Evolutionary conservation across 2,113 vertebrate genomes (phyloP).

Genomic region (Cisticola juncidis): DNA sequence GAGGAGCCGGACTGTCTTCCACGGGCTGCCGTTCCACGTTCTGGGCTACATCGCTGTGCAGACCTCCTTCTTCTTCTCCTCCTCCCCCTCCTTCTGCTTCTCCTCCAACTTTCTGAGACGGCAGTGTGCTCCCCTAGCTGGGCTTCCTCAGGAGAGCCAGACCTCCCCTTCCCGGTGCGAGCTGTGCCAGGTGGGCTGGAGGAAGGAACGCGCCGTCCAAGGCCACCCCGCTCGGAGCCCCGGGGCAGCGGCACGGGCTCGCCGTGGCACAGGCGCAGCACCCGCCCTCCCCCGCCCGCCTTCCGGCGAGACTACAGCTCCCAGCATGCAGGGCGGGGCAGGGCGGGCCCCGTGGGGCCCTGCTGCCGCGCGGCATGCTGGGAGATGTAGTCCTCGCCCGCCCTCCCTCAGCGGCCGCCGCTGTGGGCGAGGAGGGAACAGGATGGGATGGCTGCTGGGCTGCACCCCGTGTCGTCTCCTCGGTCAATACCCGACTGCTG

Average conservation of each 20-base stretch:
- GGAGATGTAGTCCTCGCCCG: neutral
- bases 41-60: neutral
- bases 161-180: neutral
- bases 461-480: fast-evolving
- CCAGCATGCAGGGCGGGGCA: neutral
- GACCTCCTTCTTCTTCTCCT: neutral
- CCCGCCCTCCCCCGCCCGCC: neutral
- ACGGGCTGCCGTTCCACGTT: neutral
- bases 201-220: fast-evolving
- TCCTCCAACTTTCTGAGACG: neutral
- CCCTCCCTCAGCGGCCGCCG: fast-evolving
- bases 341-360: fast-evolving
- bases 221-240: neutral
- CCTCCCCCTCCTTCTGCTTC: neutral
- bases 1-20: neutral
- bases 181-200: neutral
- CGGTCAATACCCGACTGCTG: too few relatives aligned
- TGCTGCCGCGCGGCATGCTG: neutral
- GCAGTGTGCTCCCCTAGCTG: neutral
- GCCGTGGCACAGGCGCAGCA: neutral
- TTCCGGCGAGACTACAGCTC: conserved; percentile 18
- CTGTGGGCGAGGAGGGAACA: neutral
- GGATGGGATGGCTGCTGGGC: fast-evolving
- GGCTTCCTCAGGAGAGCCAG: neutral
- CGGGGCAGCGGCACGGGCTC: neutral